Evolutionary conservation across 1,140 invertebrate genomes (phyloP).

Genomic region (Cataglyphis hispanica): DNA sequence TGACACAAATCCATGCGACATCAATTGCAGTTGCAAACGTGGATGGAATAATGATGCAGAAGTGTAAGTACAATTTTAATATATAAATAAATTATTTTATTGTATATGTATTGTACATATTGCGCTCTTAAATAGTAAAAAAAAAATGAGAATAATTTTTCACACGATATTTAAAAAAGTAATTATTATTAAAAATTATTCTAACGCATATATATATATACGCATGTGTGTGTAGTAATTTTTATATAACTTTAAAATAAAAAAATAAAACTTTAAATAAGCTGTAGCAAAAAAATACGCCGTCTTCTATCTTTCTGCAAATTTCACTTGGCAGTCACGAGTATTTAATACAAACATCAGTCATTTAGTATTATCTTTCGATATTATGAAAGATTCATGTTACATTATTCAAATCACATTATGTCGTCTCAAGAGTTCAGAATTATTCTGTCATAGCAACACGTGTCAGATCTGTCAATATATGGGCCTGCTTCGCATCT

Average conservation of each 20-base stretch:
- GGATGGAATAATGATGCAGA: background rate
- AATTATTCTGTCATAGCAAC: slow-evolving; percentile 37
- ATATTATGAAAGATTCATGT: slow-evolving; percentile 60
- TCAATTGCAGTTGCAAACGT: slow-evolving; percentile 49
- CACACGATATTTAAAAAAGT: too few relatives aligned
- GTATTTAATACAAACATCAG: slow-evolving; percentile 39
- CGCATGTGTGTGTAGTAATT: too few relatives aligned
- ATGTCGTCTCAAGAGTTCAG: slow-evolving; percentile 33
- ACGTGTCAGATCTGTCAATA: background rate
- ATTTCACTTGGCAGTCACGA: slow-evolving; percentile 3
- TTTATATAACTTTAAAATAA: too few relatives aligned
- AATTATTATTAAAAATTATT: too few relatives aligned
- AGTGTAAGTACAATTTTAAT: slow-evolving; percentile 53
- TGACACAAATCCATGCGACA: slow-evolving; percentile 68
- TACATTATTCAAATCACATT: slow-evolving; percentile 50
- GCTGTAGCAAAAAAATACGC: too few relatives aligned
- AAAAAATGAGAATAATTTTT: too few relatives aligned
- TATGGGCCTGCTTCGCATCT: slow-evolving; percentile 1
- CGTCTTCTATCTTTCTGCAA: background rate
- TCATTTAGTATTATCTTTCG: slow-evolving; percentile 20
- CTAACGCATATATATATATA: too few relatives aligned
- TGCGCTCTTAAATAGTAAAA: too few relatives aligned
- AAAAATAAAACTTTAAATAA: too few relatives aligned
- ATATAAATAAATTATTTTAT: background rate
- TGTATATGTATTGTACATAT: too few relatives aligned